Evolutionary conservation across 2,797 vertebrate genomes (phyloP).

Genomic region (Odontamblyopus lacepedii): DNA sequence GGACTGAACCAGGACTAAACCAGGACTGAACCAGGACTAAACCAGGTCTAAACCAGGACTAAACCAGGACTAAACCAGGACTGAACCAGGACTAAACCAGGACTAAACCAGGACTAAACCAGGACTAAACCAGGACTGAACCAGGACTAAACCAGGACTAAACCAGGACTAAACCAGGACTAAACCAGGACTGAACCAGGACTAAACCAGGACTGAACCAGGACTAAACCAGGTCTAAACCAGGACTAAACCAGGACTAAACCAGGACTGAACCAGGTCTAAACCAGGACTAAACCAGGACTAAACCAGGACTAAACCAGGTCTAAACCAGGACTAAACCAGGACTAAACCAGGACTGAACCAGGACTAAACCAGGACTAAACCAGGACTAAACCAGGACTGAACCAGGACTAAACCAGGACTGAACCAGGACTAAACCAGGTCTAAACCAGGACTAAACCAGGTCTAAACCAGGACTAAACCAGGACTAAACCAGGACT

Average conservation of each 20-base stretch:
- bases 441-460: not conserved
- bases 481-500: not conserved
- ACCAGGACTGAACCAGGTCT: not conserved
- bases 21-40: not conserved
- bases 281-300: not conserved
- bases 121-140: no score
- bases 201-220: not conserved
- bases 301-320: not conserved
- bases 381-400: not conserved
- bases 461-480: not conserved
- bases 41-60: no score
- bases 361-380: not conserved
- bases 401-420: no score
- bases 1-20: no score
- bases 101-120: conserved; percentile 37
- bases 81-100: no score
- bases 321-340: no score
- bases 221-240: not conserved
- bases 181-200: not conserved
- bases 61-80: not conserved
- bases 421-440: conserved; percentile 38
- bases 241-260: no score
- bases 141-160: not conserved
- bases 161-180: no score
- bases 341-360: no score